phyloP scores from a whole-genome alignment of 1,140 invertebrate species.

The Lordiphosa collinella region DNA sequence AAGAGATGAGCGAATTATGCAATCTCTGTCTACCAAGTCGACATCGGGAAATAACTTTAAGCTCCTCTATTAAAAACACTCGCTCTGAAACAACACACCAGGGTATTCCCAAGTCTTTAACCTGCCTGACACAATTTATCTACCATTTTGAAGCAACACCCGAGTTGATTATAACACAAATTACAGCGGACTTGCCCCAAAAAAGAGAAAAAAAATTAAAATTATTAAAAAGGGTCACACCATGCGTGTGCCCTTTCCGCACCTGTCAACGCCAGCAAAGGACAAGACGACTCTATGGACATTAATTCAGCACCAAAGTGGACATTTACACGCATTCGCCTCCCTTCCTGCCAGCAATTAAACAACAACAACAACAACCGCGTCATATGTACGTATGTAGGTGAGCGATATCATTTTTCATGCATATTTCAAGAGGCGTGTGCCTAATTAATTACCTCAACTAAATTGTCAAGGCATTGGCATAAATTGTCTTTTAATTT shows the following conservation, averaged over 20 bases:
- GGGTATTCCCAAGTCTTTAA: neutral
- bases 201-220: conserved; percentile 1
- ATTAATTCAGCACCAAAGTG: conserved; percentile 47
- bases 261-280: conserved; percentile 22
- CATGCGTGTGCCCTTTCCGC: neutral
- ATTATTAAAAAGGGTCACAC: neutral
- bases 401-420: conserved; percentile 39
- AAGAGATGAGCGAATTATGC: too few species aligned
- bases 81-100: too few species aligned
- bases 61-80: too few species aligned
- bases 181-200: conserved; percentile 20
- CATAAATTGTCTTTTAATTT: conserved; percentile 62
- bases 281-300: conserved; percentile 38
- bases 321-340: conserved; percentile 33
- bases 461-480: conserved; percentile 43
- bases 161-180: conserved; percentile 18
- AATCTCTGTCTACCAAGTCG: too few species aligned
- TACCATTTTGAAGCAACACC: neutral
- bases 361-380: neutral
- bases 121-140: neutral
- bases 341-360: conserved; percentile 14
- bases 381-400: conserved; percentile 28
- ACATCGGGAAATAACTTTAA: too few species aligned
- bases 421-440: conserved; percentile 49
- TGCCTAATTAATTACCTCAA: conserved; percentile 47